Conservation (phyloP, 64 coral and sea anemone species). For the Pocillopora verrucosa region DNA sequence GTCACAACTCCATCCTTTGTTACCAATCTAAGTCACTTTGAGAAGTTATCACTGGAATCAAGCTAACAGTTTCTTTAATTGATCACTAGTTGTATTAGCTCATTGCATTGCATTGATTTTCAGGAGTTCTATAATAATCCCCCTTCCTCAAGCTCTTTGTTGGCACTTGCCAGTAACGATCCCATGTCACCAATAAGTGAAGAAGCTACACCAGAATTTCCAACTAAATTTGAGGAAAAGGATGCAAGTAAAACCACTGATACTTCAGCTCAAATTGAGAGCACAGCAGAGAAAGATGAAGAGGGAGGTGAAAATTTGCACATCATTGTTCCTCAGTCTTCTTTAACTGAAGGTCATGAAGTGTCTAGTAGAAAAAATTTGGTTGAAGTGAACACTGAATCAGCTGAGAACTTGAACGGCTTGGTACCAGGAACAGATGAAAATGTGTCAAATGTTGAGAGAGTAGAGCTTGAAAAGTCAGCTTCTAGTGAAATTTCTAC, state of each 20-base stretch:
- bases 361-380: neutral
- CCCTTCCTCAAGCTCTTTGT: neutral
- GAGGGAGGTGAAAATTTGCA: neutral
- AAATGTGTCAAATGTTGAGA: neutral
- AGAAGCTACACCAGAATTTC: slow-evolving; percentile 33
- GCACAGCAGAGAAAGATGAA: no score
- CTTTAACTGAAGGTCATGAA: neutral
- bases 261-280: neutral
- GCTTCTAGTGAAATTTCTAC: neutral
- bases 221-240: neutral
- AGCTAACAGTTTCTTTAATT: neutral
- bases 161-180: neutral
- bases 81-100: neutral
- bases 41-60: neutral
- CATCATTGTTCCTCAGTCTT: neutral
- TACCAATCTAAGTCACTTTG: no score
- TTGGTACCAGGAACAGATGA: neutral
- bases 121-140: slow-evolving; percentile 15
- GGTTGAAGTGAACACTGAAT: neutral
- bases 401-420: neutral
- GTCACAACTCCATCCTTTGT: no score
- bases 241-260: neutral
- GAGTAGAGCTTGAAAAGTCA: neutral
- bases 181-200: slow-evolving; percentile 37
- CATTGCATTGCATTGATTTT: neutral